These are phyloP conservation scores for Criorhina ranunculi DNA, from an alignment of 2,888 invertebrate genomes.

Conservation along the genomic window DNA sequence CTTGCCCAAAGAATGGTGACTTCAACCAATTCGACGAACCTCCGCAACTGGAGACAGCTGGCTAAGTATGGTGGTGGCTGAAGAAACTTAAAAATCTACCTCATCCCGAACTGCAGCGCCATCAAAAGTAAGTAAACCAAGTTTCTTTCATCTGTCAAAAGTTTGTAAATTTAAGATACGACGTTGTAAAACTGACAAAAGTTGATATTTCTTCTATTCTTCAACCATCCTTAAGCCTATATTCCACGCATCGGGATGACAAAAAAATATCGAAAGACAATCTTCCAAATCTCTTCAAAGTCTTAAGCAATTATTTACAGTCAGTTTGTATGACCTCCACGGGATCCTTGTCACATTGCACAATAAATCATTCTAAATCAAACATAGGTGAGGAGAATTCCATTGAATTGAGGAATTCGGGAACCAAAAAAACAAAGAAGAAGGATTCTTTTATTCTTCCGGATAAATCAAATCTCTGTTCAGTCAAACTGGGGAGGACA, in stretches of 20 bases:
- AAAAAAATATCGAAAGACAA: conserved; percentile 16
- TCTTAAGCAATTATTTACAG: conserved; percentile 55
- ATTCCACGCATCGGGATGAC: conserved; percentile 45
- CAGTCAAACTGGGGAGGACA: conserved; percentile 67
- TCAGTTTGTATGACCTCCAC: conserved; percentile 41
- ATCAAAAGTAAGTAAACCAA: too few relatives aligned
- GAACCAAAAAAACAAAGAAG: too few relatives aligned
- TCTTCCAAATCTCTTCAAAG: conserved; percentile 6
- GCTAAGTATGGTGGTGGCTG: too few relatives aligned
- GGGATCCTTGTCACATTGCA: neutral
- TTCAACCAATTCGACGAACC: too few relatives aligned
- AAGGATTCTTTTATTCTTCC: conserved; percentile 28
- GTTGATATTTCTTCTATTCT: too few relatives aligned
- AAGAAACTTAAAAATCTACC: too few relatives aligned
- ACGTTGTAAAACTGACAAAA: too few relatives aligned
- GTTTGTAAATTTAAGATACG: too few relatives aligned
- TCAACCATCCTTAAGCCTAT: conserved; percentile 30
- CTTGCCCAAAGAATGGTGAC: too few relatives aligned
- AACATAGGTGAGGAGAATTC: conserved; percentile 57
- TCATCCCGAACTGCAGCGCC: too few relatives aligned
- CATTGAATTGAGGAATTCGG: conserved; percentile 37
- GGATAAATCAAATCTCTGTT: conserved; percentile 55
- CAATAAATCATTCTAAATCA: conserved; percentile 72
- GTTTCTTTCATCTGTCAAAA: too few relatives aligned
- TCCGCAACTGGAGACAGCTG: too few relatives aligned